A percentile compares a stretch with the other conserved stretches of the same genome.
Evolutionary conservation across 2,113 vertebrate species (phyloP).

Genomic region (Mus spicilegus): DNA sequence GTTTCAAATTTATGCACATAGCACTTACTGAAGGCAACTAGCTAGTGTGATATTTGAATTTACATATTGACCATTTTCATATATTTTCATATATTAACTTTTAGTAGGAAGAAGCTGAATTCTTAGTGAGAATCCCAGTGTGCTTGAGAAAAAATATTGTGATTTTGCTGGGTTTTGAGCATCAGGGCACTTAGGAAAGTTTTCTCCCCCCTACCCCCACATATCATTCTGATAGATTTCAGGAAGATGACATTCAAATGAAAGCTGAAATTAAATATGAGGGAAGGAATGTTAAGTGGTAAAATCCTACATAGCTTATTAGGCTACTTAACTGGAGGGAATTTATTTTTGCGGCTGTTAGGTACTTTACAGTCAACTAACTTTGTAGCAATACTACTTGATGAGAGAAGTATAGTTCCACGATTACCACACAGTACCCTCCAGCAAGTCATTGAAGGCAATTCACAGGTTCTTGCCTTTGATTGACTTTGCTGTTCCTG

Average conservation of each 20-base stretch:
- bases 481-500: slow-evolving; percentile 57
- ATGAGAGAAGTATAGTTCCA: slow-evolving; percentile 65
- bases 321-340: slow-evolving; percentile 79
- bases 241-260: slow-evolving; percentile 72
- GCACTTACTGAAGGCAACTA: slow-evolving; percentile 74
- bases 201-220: slow-evolving; percentile 21
- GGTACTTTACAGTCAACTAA: slow-evolving; percentile 65
- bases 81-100: slow-evolving; percentile 78
- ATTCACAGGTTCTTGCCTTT: slow-evolving; percentile 62
- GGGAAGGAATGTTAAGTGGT: slow-evolving; percentile 81
- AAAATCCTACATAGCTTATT: slow-evolving; percentile 78
- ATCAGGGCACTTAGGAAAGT: slow-evolving; percentile 75
- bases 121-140: slow-evolving; percentile 62
- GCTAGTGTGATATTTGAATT: slow-evolving; percentile 72
- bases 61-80: slow-evolving; percentile 76
- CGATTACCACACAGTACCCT: slow-evolving; percentile 64
- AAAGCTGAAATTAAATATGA: slow-evolving; percentile 79
- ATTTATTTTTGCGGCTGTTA: slow-evolving; percentile 82
- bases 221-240: slow-evolving; percentile 74
- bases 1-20: slow-evolving; percentile 79
- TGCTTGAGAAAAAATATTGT: slow-evolving; percentile 74
- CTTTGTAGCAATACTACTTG: slow-evolving; percentile 80
- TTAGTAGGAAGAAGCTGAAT: slow-evolving; percentile 63
- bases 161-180: slow-evolving; percentile 69
- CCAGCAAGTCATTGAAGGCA: slow-evolving; percentile 70